Evolutionary conservation across 2,797 vertebrate genomes (phyloP), one percentile per base, ranked within the genome.

Genomic region (Antrozous pallidus): DNA sequence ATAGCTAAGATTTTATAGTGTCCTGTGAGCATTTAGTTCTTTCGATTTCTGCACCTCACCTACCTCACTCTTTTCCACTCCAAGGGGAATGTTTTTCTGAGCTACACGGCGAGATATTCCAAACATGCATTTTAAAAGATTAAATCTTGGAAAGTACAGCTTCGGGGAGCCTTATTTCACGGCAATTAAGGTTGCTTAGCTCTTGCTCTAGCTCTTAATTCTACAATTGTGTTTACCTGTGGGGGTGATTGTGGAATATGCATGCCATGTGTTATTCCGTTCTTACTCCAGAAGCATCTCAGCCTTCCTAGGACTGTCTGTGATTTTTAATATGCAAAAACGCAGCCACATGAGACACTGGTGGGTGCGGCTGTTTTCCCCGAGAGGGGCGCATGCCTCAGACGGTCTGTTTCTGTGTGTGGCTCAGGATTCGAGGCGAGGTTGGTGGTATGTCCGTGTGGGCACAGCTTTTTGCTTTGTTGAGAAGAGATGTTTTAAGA

Each of bases 401-500:
- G 71, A 24, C 40, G 83, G 73, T 40, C 8, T 58, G 5, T n/a
- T 73, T 90, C 83, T 93, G 42, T 26, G 42, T 65, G 88, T 93
- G 45, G 9, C 24, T 77, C 87, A 28, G 11, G 45, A 78, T 70
- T 49, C 14, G 70, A 24, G 67, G 6, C 88, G 78, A 86, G 70
- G 24, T 38, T 86, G 28, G 54, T 51, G 69, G 28, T 26, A 9
- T 67, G 42, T 16, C 33, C 49, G 67, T 38, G 28, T 69, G 94
- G 94, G 75, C 47, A 31, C 70, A 49, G 47, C 90, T 33, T 93
- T 51, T 93, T 75, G 61, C 49, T 88, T 95, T 85, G 63, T 70
- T 88, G 54, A 70, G 69, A 95, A 83, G 58, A 83, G 85, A 77
- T 49, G 81, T 58, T 82, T 94, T 91, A 91, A 93, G 91, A 40